Evolutionary conservation across 2,888 invertebrate species (phyloP), one percentile per base, ranked within the genome.

Genomic region (Venusia cambrica): DNA sequence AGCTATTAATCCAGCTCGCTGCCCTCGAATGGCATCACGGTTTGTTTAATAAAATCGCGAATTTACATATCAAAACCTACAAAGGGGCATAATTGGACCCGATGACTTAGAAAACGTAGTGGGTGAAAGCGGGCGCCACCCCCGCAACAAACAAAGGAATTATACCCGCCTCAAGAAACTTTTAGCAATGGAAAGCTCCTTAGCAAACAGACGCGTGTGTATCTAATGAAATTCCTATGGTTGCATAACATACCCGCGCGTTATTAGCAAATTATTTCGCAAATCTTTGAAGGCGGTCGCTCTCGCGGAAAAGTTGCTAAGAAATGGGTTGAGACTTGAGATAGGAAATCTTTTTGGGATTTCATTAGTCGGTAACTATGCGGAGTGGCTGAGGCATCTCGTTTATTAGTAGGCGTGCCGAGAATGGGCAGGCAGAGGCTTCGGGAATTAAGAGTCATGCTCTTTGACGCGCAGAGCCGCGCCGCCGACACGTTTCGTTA

Each of bases 11-110:
- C 78, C 84, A 74, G 79, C 74, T 84, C 80, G 78, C 84, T 87
- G 84, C 87, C 70, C 78, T 67, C 77, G 75, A 83, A 84, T 87
- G 87, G 83, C 87, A 87, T 84, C 83, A 83, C 72, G 79, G 85
- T 87, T 87, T 87, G 87, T 84, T 87, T 87, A 87, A 87, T 87
- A 87, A 87, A 87, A 87, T 87, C 79, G 78, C 72, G 85, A 83
- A 87, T 87, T 87, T 87, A 87, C 87, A 87, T 87, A 87, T 87
- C 87, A 87, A 85, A 87, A 85, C 87, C 85, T 85, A 87, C 87
- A 87, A 87, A 87, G 87, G 87, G 81, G 85, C 85, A 87, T 87
- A 87, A 87, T 87, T 87, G 87, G 85, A 87, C 77, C 83, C 85
- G 87, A 87, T 87, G 85, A 87, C 84, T 87, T 87, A 87, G 87